phyloP scores from a whole-genome alignment of 2,888 invertebrate genomes.

The Drosophila lutescens region DNA sequence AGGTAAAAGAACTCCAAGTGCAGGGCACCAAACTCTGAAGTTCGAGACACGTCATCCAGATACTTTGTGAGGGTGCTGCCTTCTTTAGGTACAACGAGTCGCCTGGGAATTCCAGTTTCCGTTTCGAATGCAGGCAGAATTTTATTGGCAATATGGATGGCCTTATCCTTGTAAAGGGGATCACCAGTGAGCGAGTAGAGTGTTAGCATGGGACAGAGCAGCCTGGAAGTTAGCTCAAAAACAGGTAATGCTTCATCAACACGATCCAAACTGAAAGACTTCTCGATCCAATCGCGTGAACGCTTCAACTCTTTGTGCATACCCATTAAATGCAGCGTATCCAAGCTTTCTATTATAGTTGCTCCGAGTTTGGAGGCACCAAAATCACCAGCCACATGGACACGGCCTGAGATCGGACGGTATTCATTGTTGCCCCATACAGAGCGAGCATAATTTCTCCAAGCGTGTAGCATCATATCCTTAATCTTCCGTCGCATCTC shows the following conservation, averaged over 20 bases:
- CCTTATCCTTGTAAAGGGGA: conserved; percentile 95
- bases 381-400: conserved; percentile 96
- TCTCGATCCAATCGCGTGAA: conserved; percentile 96
- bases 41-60: conserved; percentile 98
- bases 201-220: conserved; percentile 96
- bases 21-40: conserved; percentile 98
- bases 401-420: conserved; percentile 93
- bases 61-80: conserved; percentile 73
- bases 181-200: conserved; percentile 98
- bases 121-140: conserved; percentile 98
- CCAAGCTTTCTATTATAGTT: conserved; percentile 97
- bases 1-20: conserved; percentile 98
- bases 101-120: conserved; percentile 96
- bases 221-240: conserved; percentile 99
- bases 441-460: conserved; percentile 97
- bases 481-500: conserved; percentile 17
- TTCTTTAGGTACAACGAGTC: conserved; percentile 12
- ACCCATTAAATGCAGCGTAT: conserved; percentile 98
- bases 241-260: conserved; percentile 95
- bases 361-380: conserved; percentile 94
- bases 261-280: conserved; percentile 91
- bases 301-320: conserved; percentile 95
- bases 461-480: conserved; percentile 98
- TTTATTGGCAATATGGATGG: conserved; percentile 95
- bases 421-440: conserved; percentile 99